Percentiles rank a stretch among this genome's conserved stretches.
phyloP scores from a whole-genome alignment of 1,140 invertebrate genomes.

The Cyclargus thomasi region DNA sequence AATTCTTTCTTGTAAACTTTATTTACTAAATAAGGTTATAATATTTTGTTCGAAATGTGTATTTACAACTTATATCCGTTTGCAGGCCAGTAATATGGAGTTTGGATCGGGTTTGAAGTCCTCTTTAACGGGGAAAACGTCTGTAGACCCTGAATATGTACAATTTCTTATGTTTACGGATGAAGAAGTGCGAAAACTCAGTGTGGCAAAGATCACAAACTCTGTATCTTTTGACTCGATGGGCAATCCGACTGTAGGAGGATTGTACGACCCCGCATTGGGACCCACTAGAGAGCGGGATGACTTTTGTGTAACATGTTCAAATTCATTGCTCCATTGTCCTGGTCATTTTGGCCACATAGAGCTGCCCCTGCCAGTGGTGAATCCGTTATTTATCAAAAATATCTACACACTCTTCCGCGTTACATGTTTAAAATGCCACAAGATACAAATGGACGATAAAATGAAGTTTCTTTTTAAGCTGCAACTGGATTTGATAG shows the following conservation, averaged over 20 bases:
- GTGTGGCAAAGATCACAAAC: constrained; percentile 90
- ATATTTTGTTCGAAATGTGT: constrained; percentile 26
- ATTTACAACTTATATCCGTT: constrained; percentile 17
- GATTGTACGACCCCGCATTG: constrained; percentile 90
- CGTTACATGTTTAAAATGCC: constrained; percentile 83
- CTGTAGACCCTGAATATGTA: constrained; percentile 73
- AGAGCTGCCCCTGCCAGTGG: constrained; percentile 90
- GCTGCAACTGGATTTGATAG: constrained; percentile 84
- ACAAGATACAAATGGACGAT: constrained; percentile 82
- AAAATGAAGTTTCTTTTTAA: constrained; percentile 80
- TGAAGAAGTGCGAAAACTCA: constrained; percentile 91
- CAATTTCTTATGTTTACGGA: constrained; percentile 84
- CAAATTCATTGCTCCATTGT: constrained; percentile 81
- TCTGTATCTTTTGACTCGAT: constrained; percentile 89
- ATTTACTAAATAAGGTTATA: constrained; percentile 28
- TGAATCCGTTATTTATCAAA: constrained; percentile 94
- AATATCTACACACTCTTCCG: constrained; percentile 81
- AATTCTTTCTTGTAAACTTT: background rate
- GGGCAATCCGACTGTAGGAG: constrained; percentile 87
- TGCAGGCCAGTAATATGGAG: constrained; percentile 45
- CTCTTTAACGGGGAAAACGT: constrained; percentile 39
- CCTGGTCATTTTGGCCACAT: constrained; percentile 97
- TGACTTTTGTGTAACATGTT: constrained; percentile 90
- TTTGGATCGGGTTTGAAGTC: constrained; percentile 42
- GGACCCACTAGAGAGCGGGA: constrained; percentile 78